Evolutionary conservation across 53 echinoderm and acorn worm genomes (phyloP), one percentile per base, ranked within the genome.

Genomic region (Paracentrotus lividus): DNA sequence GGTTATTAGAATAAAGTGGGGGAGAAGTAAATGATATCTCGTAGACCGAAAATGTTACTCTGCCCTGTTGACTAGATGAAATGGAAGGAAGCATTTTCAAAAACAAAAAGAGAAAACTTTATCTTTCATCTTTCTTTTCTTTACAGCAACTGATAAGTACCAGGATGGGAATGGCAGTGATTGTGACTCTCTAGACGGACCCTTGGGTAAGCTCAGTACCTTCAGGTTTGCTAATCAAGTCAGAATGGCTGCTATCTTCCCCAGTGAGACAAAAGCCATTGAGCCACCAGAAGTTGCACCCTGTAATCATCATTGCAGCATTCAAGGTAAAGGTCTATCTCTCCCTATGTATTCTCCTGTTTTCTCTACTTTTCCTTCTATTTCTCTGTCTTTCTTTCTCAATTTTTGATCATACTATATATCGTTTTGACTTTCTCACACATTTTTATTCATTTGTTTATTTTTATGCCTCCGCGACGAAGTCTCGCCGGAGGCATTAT

Each of bases 121-220:
- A 64, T 49, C 49, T 23, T 0, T 8, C n/a, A 44, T 86, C 32
- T 86, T 23, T 54, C 0, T 36, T 29, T 33, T 55, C 59, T 49
- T 21, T 59, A 16, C 78, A 95, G 97, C 97, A 6, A 98, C 97
- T 6, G 97, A 96, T 81, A 98, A 97, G 85, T 97, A 96, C 87
- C 98, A 97, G 27, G 95, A 93, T 24, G 97, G 97, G 69, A 98
- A 98, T 86, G 92, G 90, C 85, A 98, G 98, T 69, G 98, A 98
- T 51, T 97, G 96, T 49, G 97, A 97, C 69, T 97, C 97, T 21
- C 72, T 98, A 66, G 98, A 98, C 56, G 95, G 93, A 43, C 88
- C 94, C 4, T 3, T 85, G 27, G 49, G 67, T 45, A 90, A 76
- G 67, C 94, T 94, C 78, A 90, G 66, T 78, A 88, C 49, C 78